A percentile compares a stretch with the other conserved stretches of the same genome.
phyloP scores from a whole-genome alignment of 2,888 invertebrate species.

The Sinopyrophorus schimmeli region DNA sequence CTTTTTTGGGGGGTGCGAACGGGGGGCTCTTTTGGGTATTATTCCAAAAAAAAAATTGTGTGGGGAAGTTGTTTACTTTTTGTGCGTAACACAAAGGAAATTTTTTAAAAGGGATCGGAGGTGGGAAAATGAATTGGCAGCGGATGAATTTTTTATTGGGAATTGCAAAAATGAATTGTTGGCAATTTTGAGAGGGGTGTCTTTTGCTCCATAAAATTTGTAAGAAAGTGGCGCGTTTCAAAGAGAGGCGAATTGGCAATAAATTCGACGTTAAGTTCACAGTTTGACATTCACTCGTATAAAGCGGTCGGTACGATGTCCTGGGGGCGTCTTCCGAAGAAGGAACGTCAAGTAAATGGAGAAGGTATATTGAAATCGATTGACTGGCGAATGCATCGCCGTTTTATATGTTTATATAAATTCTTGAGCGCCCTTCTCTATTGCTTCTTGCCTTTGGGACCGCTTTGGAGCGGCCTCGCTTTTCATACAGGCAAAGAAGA shows the following conservation, averaged over 20 bases:
- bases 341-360: constrained; percentile 33
- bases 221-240: background rate
- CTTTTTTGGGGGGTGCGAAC: too few relatives aligned
- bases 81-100: too few relatives aligned
- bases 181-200: background rate
- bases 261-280: constrained; percentile 23
- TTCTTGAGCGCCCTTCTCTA: constrained; percentile 41
- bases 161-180: background rate
- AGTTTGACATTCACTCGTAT: constrained; percentile 30
- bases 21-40: too few relatives aligned
- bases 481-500: constrained; percentile 38
- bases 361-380: constrained; percentile 48
- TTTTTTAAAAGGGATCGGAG: too few relatives aligned
- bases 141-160: background rate
- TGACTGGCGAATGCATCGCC: constrained; percentile 45
- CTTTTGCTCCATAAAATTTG: background rate
- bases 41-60: too few relatives aligned
- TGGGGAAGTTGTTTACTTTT: too few relatives aligned
- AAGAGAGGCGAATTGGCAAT: constrained; percentile 2
- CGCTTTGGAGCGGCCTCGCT: constrained; percentile 38
- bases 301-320: constrained; percentile 24
- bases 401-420: constrained; percentile 48
- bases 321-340: constrained; percentile 27
- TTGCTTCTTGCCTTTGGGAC: constrained; percentile 43
- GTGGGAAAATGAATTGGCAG: too few relatives aligned